Conservation (phyloP, 2,113 vertebrate species). For the Oreochromis tanganicae region DNA sequence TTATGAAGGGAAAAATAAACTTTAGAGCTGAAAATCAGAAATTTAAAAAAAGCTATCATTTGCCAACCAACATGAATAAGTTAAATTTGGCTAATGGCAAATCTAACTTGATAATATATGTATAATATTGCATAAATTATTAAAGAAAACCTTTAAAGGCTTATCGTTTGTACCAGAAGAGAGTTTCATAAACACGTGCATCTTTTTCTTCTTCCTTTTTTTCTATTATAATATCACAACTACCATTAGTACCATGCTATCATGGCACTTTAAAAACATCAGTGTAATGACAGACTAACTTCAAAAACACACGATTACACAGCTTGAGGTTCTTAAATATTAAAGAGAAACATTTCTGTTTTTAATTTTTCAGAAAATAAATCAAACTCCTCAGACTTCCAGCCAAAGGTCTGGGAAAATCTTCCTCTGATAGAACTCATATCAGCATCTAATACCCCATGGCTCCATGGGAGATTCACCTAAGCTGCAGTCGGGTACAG, state of each 20-base stretch:
- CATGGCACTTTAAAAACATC: not conserved
- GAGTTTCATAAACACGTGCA: not conserved
- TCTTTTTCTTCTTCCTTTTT: not conserved
- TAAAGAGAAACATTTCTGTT: not conserved
- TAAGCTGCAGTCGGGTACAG: constrained; percentile 24
- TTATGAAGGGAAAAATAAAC: not conserved
- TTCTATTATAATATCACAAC: not conserved
- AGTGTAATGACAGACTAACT: not conserved
- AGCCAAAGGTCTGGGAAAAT: not conserved
- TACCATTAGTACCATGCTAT: rapidly evolving
- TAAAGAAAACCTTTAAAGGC: not conserved
- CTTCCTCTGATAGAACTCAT: not conserved
- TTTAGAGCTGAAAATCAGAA: not conserved
- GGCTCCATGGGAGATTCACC: not conserved
- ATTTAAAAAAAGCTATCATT: not conserved
- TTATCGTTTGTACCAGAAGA: too few species aligned
- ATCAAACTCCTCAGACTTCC: not conserved
- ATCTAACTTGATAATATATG: not conserved
- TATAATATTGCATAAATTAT: not conserved
- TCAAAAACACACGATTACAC: not conserved
- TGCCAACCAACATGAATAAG: not conserved
- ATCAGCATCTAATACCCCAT: not conserved
- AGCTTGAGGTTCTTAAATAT: not conserved
- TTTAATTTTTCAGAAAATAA: not conserved
- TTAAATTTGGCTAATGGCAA: not conserved